These are phyloP conservation scores for Adelognathus sp. DNA, from an alignment of 2,888 invertebrate genomes.

Conservation along the genomic window DNA sequence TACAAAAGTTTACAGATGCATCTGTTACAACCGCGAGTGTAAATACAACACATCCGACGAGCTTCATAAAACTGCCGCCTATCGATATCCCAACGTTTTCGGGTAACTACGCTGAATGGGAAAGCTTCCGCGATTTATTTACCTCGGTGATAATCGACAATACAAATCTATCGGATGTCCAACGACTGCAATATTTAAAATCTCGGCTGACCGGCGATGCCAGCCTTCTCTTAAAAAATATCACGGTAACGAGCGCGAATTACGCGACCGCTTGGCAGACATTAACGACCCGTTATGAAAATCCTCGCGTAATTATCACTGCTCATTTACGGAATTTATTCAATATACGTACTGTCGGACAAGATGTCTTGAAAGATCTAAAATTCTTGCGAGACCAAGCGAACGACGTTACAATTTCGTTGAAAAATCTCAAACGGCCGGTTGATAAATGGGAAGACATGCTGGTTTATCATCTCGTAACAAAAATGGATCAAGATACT, in stretches of 20 bases:
- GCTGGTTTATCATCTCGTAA: neutral
- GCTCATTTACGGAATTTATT: neutral
- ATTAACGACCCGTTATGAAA: too few relatives aligned
- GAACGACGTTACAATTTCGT: neutral
- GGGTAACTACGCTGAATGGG: neutral
- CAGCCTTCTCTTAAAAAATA: too few relatives aligned
- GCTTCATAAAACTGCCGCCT: neutral
- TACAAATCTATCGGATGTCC: neutral
- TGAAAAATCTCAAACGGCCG: neutral
- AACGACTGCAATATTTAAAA: conserved; percentile 10
- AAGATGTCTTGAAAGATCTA: neutral
- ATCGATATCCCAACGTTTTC: neutral
- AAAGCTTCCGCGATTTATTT: neutral
- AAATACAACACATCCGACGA: too few relatives aligned
- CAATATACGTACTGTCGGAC: neutral
- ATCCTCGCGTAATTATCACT: neutral
- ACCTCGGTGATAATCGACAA: neutral
- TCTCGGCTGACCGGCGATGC: too few relatives aligned
- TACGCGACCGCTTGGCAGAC: too few relatives aligned
- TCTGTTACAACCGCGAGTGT: too few relatives aligned
- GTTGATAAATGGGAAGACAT: neutral
- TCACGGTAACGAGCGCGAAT: too few relatives aligned
- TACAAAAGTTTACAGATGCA: too few relatives aligned
- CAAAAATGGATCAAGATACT: neutral
- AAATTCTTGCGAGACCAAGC: neutral